Percentiles rank a stretch among this genome's conserved stretches.
Conservation (phyloP, 2,888 invertebrate genomes). For the Tridacna crocea region DNA sequence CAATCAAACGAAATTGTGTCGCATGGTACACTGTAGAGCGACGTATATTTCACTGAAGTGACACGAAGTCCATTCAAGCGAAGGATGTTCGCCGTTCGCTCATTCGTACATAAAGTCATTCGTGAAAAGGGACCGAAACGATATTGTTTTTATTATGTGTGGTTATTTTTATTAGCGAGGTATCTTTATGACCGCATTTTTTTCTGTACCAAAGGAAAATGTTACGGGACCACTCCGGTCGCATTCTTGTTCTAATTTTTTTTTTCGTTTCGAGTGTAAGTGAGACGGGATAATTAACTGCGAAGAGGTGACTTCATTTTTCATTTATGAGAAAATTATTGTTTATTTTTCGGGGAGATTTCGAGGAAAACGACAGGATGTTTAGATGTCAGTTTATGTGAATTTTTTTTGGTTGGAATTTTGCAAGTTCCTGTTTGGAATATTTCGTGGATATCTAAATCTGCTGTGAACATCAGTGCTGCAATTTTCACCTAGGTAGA, state of each 20-base stretch:
- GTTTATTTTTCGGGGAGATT: neutral
- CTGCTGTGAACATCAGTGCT: no score
- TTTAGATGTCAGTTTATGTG: no score
- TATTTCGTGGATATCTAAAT: no score
- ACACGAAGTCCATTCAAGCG: no score
- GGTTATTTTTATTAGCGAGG: neutral
- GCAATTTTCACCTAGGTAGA: no score
- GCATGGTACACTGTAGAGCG: no score
- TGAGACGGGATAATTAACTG: neutral
- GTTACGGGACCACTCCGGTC: neutral
- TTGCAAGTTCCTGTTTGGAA: no score
- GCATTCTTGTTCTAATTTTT: neutral
- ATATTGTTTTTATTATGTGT: slow-evolving; percentile 12
- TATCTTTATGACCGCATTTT: neutral
- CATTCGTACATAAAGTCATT: neutral
- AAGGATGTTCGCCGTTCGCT: no score
- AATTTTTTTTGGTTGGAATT: no score
- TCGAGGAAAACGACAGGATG: no score
- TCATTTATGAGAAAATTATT: neutral
- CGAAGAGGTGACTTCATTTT: neutral
- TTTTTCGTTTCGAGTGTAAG: neutral
- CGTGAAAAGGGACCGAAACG: slow-evolving; percentile 1
- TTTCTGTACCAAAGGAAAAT: neutral
- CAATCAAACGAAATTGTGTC: no score
- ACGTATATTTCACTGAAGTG: no score